Evolutionary conservation across 2,888 invertebrate species (phyloP).

Genomic region (Amiota mariae): DNA sequence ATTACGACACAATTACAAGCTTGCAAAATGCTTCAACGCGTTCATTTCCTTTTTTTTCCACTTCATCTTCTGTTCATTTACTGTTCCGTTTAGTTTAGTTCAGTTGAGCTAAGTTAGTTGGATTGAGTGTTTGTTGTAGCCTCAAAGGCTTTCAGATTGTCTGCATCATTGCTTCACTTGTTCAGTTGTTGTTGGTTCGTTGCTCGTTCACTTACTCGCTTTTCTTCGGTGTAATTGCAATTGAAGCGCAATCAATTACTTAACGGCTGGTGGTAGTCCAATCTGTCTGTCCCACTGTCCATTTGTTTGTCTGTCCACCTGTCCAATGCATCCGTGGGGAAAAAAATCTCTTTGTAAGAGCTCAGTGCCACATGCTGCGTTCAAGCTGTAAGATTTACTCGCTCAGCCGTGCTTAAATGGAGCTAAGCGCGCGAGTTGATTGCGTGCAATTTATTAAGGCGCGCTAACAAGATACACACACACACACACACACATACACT

Average conservation of each 20-base stretch:
- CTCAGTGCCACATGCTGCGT: constrained; percentile 59
- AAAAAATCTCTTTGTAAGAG: constrained; percentile 3
- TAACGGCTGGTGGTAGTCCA: constrained; percentile 64
- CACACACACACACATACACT: background rate
- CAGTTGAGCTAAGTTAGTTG: too few species aligned
- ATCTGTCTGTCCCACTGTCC: constrained; percentile 25
- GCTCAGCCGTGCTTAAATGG: constrained; percentile 63
- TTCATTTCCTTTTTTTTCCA: constrained; percentile 6
- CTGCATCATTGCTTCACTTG: constrained; percentile 8
- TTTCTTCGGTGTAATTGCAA: constrained; percentile 58
- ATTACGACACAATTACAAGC: constrained; percentile 65
- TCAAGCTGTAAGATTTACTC: constrained; percentile 57
- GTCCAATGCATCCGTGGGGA: constrained; percentile 15
- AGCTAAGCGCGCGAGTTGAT: constrained; percentile 65
- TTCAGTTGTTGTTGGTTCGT: background rate
- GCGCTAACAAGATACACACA: constrained; percentile 58
- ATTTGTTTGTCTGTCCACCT: background rate
- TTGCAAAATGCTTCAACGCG: constrained; percentile 41
- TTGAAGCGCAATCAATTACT: constrained; percentile 69
- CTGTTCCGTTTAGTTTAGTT: too few species aligned
- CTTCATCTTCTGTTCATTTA: background rate
- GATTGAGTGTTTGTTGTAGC: background rate
- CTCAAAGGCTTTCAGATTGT: background rate
- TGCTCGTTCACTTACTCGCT: background rate
- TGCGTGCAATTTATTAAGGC: constrained; percentile 68